Percentiles rank a stretch among this genome's conserved stretches.
Evolutionary conservation across 2,888 invertebrate species (phyloP).

Genomic region (Gonocerus acuteangulatus): DNA sequence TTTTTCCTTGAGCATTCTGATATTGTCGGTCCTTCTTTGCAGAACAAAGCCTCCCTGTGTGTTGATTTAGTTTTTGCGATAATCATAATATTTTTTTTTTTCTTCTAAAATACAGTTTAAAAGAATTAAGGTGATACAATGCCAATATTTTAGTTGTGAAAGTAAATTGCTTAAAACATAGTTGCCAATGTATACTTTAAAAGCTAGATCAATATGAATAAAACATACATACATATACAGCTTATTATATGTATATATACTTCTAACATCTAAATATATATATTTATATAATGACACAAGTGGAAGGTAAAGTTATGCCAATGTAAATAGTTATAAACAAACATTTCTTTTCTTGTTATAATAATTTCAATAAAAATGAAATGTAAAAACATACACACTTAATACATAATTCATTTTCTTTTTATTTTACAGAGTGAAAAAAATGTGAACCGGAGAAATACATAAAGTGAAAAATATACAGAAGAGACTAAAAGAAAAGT

Average conservation of each 20-base stretch:
- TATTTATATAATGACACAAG: conserved; percentile 19
- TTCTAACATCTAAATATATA: conserved; percentile 9
- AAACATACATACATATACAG: conserved; percentile 19
- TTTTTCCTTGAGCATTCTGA: conserved; percentile 9
- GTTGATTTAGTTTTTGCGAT: neutral
- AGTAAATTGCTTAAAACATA: conserved; percentile 28
- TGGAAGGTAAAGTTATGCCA: conserved; percentile 13
- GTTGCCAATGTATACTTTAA: conserved; percentile 28
- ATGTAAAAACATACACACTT: conserved; percentile 12
- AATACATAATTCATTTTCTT: conserved; percentile 1
- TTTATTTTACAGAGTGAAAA: conserved; percentile 11
- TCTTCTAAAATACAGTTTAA: neutral
- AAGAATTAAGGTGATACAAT: conserved; percentile 6
- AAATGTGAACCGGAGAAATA: neutral
- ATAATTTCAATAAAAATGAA: conserved; percentile 10
- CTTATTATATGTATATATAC: conserved; percentile 15
- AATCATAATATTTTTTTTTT: no score
- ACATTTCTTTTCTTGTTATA: neutral
- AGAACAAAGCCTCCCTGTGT: conserved; percentile 22
- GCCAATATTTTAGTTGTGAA: conserved; percentile 19
- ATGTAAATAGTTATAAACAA: conserved; percentile 6
- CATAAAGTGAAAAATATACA: conserved; percentile 3
- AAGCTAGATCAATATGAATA: conserved; percentile 20
- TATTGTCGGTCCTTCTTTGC: conserved; percentile 21
- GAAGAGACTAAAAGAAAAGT: conserved; percentile 18